Base-by-base conservation (phyloP, 64 coral and sea anemone genomes). In the Hydrozoanthus tunicans region DNA sequence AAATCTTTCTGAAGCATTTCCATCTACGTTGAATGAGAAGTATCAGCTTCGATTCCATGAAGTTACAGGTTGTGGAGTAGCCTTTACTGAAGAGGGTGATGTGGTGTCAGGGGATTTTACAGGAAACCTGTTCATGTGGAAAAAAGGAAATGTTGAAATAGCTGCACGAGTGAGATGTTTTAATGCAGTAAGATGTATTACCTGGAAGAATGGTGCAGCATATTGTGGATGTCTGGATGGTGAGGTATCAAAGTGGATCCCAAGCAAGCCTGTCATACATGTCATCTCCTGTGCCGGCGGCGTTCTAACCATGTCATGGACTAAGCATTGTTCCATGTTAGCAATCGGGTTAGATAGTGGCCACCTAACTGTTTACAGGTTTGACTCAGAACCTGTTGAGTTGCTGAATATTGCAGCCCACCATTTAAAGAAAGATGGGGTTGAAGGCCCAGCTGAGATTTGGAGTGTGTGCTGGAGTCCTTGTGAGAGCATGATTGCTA, bases 381-480 rank as follows among this genome's bases (percentile, higher is more conserved):
- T 90, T 80, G 25, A 55, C n/a, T 55, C 78, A 62, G 69, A 83
- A 17, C 90, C 80, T 24, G 68, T 79, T 65, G 92, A 94, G 67
- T 11, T 91, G 66, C 60, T 96, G 3, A 96, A 94, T 70, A 76
- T 94, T 72, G 86, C 70, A 23, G 95, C 95, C 13, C 95, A 96
- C 58, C 86, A 80, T 62, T 59, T 91, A 6, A 80, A 58, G 5
- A 89, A 52, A 54, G 90, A 77, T 12, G 95, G 57, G 0, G 23
- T 65, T 12, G 54, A 89, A 51, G 25, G 77, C 52, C 77, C 89
- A 78, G 92, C 92, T 43, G 95, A 97, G 77, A 82, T 97, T 62
- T 97, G 95, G 95, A 94, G 92, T 92, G 78, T 97, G 7, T 97
- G 95, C 70, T 97, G 95, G 95, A 97, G 95, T 92, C 95, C 95